Conservation (phyloP, 2,888 invertebrate species). For the Drosophila stalkeri region DNA sequence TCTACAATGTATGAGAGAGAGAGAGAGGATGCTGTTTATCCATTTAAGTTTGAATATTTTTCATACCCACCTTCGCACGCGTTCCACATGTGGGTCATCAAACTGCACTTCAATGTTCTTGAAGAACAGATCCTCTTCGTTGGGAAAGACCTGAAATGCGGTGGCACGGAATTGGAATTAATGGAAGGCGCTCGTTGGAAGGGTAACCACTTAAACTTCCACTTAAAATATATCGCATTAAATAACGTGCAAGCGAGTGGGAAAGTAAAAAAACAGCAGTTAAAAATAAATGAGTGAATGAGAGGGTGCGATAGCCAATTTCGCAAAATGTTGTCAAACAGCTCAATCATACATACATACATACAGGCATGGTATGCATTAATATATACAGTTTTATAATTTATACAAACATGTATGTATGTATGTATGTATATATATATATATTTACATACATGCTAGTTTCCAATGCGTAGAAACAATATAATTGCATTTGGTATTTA, state of each 20-base stretch:
- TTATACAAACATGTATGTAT: neutral
- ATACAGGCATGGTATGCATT: neutral
- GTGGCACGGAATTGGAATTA: constrained; percentile 1
- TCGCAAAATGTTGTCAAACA: constrained; percentile 10
- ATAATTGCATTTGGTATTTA: constrained; percentile 4
- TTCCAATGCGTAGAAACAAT: constrained; percentile 1
- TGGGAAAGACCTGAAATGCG: constrained; percentile 86
- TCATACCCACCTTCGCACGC: constrained; percentile 84
- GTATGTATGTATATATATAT: no score
- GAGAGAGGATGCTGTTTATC: neutral
- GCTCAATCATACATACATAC: neutral
- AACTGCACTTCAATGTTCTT: constrained; percentile 82
- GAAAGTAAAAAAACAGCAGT: neutral
- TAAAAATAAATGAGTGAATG: neutral
- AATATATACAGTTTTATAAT: no score
- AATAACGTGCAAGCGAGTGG: constrained; percentile 14
- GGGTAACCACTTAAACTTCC: constrained; percentile 12
- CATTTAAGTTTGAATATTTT: neutral
- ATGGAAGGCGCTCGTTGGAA: constrained; percentile 4
- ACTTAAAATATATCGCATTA: constrained; percentile 11
- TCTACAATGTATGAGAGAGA: constrained; percentile 83
- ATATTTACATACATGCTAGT: neutral
- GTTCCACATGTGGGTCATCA: constrained; percentile 86
- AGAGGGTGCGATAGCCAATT: neutral
- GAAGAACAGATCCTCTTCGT: constrained; percentile 86